Percentiles rank a stretch among this genome's conserved stretches.
phyloP scores from a whole-genome alignment of 2,113 vertebrate genomes.

The Siphamia tubifer region DNA sequence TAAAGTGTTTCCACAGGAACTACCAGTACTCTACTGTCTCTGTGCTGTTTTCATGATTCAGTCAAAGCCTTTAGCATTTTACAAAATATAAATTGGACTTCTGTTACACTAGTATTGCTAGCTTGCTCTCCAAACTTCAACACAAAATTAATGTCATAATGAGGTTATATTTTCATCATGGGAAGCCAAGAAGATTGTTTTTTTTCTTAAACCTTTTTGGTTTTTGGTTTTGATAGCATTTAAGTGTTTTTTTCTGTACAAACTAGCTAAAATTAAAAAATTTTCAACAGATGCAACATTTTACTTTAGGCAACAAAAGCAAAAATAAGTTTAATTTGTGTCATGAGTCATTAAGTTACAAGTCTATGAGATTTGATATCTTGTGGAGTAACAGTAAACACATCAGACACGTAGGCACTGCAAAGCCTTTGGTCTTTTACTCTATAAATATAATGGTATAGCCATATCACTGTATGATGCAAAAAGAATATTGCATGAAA shows the following conservation, averaged over 20 bases:
- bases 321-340: neutral
- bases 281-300: neutral
- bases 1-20: no score
- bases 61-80: neutral
- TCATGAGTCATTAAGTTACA: neutral
- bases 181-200: neutral
- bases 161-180: neutral
- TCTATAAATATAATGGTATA: neutral
- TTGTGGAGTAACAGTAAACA: neutral
- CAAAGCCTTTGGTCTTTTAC: neutral
- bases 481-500: conserved; percentile 4
- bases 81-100: no score
- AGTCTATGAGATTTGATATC: neutral
- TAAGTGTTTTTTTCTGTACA: neutral
- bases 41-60: neutral
- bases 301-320: neutral
- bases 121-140: no score
- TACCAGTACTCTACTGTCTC: no score
- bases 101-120: neutral
- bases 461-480: neutral
- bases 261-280: conserved; percentile 15
- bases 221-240: no score
- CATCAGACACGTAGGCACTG: neutral
- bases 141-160: neutral
- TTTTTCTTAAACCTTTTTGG: no score